phyloP scores from a whole-genome alignment of 2,113 vertebrate species.

The Zosterops borbonicus region DNA sequence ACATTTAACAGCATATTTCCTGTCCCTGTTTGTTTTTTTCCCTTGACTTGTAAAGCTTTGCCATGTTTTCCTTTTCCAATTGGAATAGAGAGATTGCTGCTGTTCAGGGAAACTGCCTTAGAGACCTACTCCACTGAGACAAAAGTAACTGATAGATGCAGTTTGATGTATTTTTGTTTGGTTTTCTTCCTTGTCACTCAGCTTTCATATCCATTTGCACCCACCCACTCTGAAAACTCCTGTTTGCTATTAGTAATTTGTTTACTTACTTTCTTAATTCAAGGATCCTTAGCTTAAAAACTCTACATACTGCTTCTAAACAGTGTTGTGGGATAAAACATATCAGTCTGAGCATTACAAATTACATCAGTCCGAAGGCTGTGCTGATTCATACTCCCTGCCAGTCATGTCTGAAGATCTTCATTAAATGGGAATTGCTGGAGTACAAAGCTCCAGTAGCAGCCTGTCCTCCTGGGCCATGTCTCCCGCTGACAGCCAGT shows the following conservation, averaged over 20 bases:
- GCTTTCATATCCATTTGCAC: not conserved
- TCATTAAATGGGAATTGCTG: not conserved
- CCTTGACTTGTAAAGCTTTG: not conserved
- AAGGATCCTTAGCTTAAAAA: not conserved
- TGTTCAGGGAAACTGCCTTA: not conserved
- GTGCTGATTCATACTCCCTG: not conserved
- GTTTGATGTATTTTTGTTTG: not conserved
- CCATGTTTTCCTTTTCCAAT: constrained; percentile 9
- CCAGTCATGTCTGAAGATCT: not conserved
- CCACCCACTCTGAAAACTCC: not conserved
- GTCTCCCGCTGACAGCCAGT: not conserved
- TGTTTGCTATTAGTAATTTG: not conserved
- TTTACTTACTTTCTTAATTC: constrained; percentile 1
- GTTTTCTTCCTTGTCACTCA: not conserved
- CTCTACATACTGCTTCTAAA: not conserved
- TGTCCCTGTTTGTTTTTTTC: not conserved
- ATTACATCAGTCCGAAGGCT: not conserved
- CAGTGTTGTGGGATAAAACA: not conserved
- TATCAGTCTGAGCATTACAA: not conserved
- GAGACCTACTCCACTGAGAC: not conserved
- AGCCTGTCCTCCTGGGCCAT: not conserved
- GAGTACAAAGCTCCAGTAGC: not conserved
- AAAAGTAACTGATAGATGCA: not conserved
- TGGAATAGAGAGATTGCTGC: not conserved
- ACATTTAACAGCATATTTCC: not conserved